These are phyloP conservation scores for Coelogynopora nodosa DNA, from an alignment of 2,888 invertebrate genomes.

Conservation along the genomic window DNA sequence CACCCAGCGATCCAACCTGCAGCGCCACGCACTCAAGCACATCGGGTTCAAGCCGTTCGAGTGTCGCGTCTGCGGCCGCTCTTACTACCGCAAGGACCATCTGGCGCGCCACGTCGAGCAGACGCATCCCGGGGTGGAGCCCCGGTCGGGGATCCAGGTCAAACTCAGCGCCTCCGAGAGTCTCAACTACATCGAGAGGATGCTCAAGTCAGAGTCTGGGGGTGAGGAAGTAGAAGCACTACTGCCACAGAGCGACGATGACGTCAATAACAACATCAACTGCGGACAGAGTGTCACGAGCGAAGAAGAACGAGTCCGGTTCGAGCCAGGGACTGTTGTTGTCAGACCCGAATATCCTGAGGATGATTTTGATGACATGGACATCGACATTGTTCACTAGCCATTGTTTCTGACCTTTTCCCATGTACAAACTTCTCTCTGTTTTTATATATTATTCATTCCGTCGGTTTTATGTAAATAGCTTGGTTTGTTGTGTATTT, in stretches of 20 bases:
- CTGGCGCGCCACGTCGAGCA: conserved; percentile 46
- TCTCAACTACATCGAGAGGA: conserved; percentile 43
- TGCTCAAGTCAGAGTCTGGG: background rate
- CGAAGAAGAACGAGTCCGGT: background rate
- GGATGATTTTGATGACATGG: background rate
- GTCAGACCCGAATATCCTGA: background rate
- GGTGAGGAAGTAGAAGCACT: background rate
- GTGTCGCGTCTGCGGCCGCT: conserved; percentile 43
- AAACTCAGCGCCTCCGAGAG: conserved; percentile 46
- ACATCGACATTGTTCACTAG: background rate
- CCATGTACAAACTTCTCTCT: background rate
- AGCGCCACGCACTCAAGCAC: conserved; percentile 46
- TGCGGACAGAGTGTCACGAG: background rate
- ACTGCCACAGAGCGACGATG: background rate
- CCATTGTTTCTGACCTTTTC: background rate
- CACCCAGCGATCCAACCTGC: conserved; percentile 46
- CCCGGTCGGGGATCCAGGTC: conserved; percentile 36
- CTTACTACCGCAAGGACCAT: conserved; percentile 46
- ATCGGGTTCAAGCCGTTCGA: conserved; percentile 47
- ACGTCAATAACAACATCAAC: background rate
- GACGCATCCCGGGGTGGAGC: conserved; percentile 45
- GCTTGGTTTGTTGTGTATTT: background rate
- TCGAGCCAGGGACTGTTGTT: background rate
- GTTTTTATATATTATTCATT: background rate
- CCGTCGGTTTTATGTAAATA: background rate